Percentiles rank a stretch among this genome's conserved stretches.
Evolutionary conservation across 2,888 invertebrate species (phyloP).

Genomic region (Cyrtodaria siliqua): DNA sequence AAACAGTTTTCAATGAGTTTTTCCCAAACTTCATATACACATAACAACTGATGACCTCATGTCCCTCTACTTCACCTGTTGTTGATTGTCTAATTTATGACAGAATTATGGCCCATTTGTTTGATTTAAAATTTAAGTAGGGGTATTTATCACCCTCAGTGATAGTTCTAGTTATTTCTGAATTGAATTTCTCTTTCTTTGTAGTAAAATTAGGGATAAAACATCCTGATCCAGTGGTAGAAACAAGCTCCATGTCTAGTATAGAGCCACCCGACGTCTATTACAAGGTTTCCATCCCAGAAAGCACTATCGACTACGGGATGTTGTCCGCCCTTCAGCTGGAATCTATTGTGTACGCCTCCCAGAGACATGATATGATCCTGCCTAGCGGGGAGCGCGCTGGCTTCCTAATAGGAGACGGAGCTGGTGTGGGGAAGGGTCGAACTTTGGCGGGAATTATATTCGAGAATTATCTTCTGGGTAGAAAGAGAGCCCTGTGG

Average conservation of each 20-base stretch:
- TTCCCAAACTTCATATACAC: no score
- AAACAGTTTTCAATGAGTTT: no score
- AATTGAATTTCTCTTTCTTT: no score
- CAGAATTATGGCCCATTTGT: no score
- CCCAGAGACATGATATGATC: constrained; percentile 96
- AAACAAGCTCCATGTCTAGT: constrained; percentile 98
- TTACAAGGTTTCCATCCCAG: constrained; percentile 91
- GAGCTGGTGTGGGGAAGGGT: constrained; percentile 89
- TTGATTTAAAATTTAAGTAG: no score
- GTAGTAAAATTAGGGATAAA: constrained; percentile 96
- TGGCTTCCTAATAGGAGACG: constrained; percentile 98
- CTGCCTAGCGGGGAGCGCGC: constrained; percentile 96
- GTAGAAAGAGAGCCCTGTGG: constrained; percentile 98
- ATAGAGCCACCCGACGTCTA: constrained; percentile 97
- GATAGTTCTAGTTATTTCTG: no score
- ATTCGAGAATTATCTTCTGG: constrained; percentile 97
- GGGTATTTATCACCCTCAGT: no score
- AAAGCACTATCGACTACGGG: constrained; percentile 92
- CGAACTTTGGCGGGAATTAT: constrained; percentile 99
- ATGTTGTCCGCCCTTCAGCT: constrained; percentile 97
- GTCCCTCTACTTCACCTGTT: no score
- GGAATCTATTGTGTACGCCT: constrained; percentile 98
- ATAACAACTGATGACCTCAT: no score
- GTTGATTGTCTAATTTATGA: no score
- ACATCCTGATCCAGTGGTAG: constrained; percentile 99